Evolutionary conservation across 2,888 invertebrate genomes (phyloP).

Genomic region (Platycnemis pennipes): DNA sequence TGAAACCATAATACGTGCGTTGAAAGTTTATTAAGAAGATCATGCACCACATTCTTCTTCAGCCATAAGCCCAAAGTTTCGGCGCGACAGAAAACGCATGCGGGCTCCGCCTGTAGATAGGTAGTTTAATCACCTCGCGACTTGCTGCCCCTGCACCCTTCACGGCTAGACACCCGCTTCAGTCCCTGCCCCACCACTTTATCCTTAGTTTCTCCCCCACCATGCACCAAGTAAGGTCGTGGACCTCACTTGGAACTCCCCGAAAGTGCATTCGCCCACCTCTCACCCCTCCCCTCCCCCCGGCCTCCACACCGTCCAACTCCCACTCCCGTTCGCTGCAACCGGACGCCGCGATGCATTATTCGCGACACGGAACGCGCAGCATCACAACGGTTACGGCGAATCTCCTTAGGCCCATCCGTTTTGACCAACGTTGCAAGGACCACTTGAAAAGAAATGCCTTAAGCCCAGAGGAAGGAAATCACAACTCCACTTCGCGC

Average conservation of each 20-base stretch:
- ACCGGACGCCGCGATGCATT: neutral
- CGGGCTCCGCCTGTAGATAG: neutral
- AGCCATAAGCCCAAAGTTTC: neutral
- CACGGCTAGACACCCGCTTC: constrained; percentile 12
- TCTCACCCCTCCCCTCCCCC: neutral
- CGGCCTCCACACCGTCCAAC: neutral
- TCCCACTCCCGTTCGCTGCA: neutral
- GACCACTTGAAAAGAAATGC: too few relatives aligned
- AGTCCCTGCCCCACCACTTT: neutral
- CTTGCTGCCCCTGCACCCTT: neutral
- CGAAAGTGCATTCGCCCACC: constrained; percentile 8
- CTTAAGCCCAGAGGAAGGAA: too few relatives aligned
- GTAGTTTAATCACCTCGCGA: constrained; percentile 12
- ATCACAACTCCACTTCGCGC: too few relatives aligned
- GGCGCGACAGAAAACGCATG: neutral
- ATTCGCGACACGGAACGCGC: neutral
- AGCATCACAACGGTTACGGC: neutral
- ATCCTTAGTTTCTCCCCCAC: neutral
- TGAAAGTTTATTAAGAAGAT: neutral
- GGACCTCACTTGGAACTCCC: constrained; percentile 11
- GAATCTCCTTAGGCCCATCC: neutral
- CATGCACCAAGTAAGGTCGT: constrained; percentile 34
- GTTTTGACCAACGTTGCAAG: too few relatives aligned
- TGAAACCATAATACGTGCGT: neutral
- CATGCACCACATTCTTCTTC: neutral